phyloP scores from a whole-genome alignment of 2,888 invertebrate genomes.

The Calephelis perditalis region DNA sequence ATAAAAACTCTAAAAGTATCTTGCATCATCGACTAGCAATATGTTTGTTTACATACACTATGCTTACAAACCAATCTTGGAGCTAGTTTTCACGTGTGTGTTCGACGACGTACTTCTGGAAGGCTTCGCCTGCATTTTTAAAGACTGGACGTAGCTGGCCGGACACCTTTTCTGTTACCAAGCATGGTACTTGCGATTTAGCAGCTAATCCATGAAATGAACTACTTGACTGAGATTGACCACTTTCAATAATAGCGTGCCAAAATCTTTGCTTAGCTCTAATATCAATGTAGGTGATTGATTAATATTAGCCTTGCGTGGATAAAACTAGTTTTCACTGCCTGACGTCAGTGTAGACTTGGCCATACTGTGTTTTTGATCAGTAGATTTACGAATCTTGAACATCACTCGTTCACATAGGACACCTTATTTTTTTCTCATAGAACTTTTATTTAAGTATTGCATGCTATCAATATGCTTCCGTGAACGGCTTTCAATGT shows the following conservation, averaged over 20 bases:
- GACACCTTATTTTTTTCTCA: no score
- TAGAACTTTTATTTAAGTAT: no score
- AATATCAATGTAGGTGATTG: constrained; percentile 2
- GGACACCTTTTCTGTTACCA: background rate
- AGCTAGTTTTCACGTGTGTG: background rate
- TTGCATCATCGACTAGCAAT: background rate
- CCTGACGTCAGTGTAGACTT: constrained; percentile 10
- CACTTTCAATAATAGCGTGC: constrained; percentile 4
- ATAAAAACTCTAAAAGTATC: background rate
- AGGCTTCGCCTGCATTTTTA: background rate
- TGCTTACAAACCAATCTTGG: background rate
- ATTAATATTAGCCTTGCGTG: background rate
- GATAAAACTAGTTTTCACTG: constrained; percentile 3
- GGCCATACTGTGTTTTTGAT: constrained; percentile 1
- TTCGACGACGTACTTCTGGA: background rate
- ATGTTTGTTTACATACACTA: background rate
- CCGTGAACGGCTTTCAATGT: no score
- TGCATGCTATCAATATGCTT: no score
- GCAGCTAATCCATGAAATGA: constrained; percentile 1
- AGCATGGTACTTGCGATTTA: constrained; percentile 1
- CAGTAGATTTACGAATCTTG: background rate
- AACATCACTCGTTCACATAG: no score
- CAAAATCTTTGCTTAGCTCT: background rate
- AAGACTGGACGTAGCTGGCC: constrained; percentile 5
- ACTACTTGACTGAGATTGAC: background rate